Evolutionary conservation across 2,797 vertebrate species (phyloP).

Genomic region (Micrastur ruficollis): DNA sequence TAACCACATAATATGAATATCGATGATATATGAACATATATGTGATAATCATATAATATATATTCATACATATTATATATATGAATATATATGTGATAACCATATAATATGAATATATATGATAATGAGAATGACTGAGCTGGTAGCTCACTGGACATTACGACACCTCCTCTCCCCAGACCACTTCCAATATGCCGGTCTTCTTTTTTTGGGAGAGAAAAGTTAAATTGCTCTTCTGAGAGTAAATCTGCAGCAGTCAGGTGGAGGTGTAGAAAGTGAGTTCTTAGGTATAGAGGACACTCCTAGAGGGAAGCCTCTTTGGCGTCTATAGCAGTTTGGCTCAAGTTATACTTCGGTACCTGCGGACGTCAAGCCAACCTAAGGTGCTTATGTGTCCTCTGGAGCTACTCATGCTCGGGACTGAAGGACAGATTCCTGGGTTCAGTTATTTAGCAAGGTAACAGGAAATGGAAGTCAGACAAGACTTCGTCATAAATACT

Average conservation of each 20-base stretch:
- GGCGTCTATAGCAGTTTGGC: background rate
- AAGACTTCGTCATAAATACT: background rate
- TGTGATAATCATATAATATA: no score
- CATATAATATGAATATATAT: no score
- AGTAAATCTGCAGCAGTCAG: background rate
- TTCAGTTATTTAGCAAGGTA: background rate
- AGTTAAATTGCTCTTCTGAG: background rate
- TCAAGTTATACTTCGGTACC: background rate
- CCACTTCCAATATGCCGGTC: accelerated
- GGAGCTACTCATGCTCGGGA: background rate
- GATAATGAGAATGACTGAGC: background rate
- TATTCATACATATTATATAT: no score
- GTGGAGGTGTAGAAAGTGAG: background rate
- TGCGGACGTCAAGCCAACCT: background rate
- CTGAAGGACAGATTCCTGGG: background rate
- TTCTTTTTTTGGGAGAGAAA: background rate
- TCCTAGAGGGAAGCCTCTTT: background rate
- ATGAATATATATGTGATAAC: background rate
- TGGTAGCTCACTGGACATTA: background rate
- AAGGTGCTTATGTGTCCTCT: background rate
- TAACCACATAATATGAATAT: background rate
- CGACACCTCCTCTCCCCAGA: background rate
- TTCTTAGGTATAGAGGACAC: background rate
- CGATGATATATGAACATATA: no score
- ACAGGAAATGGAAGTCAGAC: background rate